Evolutionary conservation across 1,140 invertebrate species (phyloP), one percentile per base, ranked within the genome.

Genomic region (Caenorhabditis tropicalis): DNA sequence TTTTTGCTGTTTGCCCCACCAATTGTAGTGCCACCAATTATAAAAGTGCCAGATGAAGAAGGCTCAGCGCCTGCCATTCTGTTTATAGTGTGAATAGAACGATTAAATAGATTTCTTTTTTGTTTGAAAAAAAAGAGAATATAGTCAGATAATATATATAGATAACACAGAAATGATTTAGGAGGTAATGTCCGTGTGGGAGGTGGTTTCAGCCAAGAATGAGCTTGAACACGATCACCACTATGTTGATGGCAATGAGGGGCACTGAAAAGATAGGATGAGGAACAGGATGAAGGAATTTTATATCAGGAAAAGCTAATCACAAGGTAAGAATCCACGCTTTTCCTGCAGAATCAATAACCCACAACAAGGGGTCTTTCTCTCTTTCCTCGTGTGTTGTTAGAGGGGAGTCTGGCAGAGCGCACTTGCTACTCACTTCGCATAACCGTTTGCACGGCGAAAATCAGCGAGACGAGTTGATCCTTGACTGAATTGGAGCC

Each of bases 391-490:
- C 39, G 39, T 6, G 5, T 12, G 39, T 43, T 43, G 5, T 43
- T 6, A 12, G 39, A 43, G 5, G 5, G 5, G 19, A 79, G 19
- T 24, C 3, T 31, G 4, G 10, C 58, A 65, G 9, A 31, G 2
- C 10, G 33, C n/a, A 81, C 9, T 39, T 16, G 31, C 15, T 60
- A 81, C 88, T 56, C 46, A 89, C 88, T 86, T 82, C 88, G 85
- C 83, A 89, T 89, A 46, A 89, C 88, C n/a, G 88, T 89, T 70
- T 89, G 88, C 74, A 89, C 87, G 33, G 88, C 86, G n/a, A 88
- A 46, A 48, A 89, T 87, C 1, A 89, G 82, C 27, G 87, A 82
- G 31, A 87, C 81, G 10, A 89, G 4, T 29, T 89, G 88, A 48
- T 79, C 56, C 79, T 84, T 87, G 21, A 86, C 81, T 10, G 82